phyloP scores from a whole-genome alignment of 1,140 invertebrate genomes.

The Ceratosolen solmsi region DNA sequence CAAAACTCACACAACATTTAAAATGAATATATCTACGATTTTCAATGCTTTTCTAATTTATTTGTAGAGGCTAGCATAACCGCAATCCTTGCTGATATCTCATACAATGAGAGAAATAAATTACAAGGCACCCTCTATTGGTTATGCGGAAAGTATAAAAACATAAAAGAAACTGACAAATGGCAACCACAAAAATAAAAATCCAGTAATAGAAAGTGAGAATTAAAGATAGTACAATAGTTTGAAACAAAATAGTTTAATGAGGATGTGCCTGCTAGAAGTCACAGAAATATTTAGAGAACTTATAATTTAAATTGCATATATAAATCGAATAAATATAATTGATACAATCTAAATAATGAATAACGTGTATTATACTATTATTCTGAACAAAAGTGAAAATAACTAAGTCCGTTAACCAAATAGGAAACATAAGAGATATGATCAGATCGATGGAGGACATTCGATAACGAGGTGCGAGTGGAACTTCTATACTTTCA shows the following conservation, averaged over 20 bases:
- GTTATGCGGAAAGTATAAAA: no score
- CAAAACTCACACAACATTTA: no score
- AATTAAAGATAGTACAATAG: background rate
- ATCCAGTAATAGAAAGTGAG: background rate
- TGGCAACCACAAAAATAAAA: background rate
- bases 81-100: no score
- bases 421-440: background rate
- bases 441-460: background rate
- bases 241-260: background rate
- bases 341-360: background rate
- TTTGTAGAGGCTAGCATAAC: no score
- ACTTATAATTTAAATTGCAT: background rate
- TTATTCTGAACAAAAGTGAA: background rate
- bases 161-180: no score
- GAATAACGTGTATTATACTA: background rate
- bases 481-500: background rate
- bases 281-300: background rate
- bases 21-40: no score
- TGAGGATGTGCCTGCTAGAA: background rate
- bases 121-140: no score
- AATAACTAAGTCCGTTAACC: background rate
- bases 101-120: no score
- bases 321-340: background rate
- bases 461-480: background rate
- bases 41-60: no score